These are phyloP conservation scores for Falco cherrug DNA, from an alignment of 2,797 vertebrate species.

Conservation along the genomic window DNA sequence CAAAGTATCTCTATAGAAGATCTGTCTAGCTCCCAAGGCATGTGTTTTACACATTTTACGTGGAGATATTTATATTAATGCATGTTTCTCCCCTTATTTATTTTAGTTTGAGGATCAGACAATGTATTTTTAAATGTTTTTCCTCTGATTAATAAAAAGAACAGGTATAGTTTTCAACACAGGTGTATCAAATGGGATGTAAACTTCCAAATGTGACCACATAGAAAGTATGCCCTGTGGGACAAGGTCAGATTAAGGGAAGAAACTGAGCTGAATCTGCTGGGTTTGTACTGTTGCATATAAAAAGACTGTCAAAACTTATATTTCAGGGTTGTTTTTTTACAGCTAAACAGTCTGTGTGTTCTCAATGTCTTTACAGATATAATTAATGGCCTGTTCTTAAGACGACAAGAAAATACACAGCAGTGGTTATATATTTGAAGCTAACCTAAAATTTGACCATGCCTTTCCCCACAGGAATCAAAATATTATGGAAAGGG, in stretches of 20 bases:
- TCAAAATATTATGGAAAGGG: not conserved
- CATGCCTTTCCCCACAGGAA: not conserved
- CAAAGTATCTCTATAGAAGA: not conserved
- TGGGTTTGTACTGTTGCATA: not conserved
- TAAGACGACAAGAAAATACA: not conserved
- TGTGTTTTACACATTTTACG: not conserved
- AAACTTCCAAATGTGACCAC: not conserved
- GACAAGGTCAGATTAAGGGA: not conserved
- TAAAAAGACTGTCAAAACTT: not conserved
- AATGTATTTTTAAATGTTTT: not conserved
- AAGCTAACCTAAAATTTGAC: not conserved
- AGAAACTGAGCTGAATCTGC: not conserved
- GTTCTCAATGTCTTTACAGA: not conserved
- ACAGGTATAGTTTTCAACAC: not conserved
- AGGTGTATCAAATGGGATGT: not conserved
- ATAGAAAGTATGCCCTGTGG: not conserved
- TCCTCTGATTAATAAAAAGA: not conserved
- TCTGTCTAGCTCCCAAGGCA: not conserved
- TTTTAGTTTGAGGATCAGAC: not conserved
- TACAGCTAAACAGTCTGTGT: not conserved
- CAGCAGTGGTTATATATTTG: not conserved
- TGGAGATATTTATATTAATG: not conserved
- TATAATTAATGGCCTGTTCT: not conserved
- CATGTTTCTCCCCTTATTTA: not conserved
- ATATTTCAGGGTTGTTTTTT: not conserved